These are phyloP conservation scores for Diabrotica balteata DNA, from an alignment of 2,888 invertebrate genomes.

Conservation along the genomic window DNA sequence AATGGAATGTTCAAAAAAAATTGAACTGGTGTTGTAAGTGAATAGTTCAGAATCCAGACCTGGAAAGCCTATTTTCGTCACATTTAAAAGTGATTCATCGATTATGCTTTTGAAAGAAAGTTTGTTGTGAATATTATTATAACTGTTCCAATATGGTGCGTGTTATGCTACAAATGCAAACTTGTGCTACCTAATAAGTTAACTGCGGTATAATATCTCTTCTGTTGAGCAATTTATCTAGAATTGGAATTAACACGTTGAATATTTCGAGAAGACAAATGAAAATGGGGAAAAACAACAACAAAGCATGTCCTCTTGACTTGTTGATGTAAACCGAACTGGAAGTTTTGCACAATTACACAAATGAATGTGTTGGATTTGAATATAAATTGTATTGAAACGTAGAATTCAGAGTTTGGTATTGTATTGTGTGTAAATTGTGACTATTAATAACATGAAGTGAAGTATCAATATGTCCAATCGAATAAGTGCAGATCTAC, in stretches of 20 bases:
- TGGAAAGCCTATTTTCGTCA: too few species aligned
- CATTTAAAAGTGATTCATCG: too few species aligned
- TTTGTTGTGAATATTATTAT: too few species aligned
- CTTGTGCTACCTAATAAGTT: too few species aligned
- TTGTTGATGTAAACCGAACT: constrained; percentile 33
- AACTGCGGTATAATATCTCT: neutral
- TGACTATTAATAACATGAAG: constrained; percentile 60
- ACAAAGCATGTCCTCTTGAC: constrained; percentile 24
- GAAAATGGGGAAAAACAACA: constrained; percentile 14
- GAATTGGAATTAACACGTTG: constrained; percentile 17
- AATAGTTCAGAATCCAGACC: too few species aligned
- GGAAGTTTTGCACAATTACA: constrained; percentile 48
- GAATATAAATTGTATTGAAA: constrained; percentile 60
- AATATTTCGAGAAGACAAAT: constrained; percentile 18
- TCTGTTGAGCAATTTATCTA: constrained; percentile 1
- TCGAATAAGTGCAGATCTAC: constrained; percentile 61
- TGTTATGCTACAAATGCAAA: neutral
- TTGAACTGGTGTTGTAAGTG: too few species aligned
- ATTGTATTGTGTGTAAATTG: constrained; percentile 61
- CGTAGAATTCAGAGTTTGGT: constrained; percentile 52
- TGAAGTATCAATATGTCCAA: constrained; percentile 62
- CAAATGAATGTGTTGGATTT: constrained; percentile 57
- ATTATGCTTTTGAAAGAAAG: too few species aligned
- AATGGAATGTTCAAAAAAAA: too few species aligned
- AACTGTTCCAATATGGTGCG: neutral